Conservation (phyloP, 1,140 invertebrate species). For the Scylla paramamosain region DNA sequence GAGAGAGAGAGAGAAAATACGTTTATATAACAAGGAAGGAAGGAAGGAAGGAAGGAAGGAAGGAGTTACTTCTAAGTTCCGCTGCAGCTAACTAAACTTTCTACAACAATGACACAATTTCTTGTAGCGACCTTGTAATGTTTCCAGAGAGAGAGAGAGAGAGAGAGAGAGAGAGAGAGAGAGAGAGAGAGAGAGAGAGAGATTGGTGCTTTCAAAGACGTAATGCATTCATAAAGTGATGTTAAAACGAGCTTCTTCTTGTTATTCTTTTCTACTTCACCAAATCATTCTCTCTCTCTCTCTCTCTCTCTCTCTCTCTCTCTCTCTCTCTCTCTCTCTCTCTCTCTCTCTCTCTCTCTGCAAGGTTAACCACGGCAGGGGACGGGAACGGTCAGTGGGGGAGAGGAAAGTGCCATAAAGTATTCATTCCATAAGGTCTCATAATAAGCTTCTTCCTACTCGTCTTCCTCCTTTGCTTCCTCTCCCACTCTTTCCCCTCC, state of each 20-base stretch:
- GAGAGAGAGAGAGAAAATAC: conserved; percentile 3
- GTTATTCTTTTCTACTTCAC: too few species aligned
- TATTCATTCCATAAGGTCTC: too few species aligned
- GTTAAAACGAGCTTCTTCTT: too few species aligned
- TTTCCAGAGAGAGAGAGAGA: conserved; percentile 6
- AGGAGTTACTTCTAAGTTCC: neutral
- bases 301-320: conserved; percentile 3
- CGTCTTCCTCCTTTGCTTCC: too few species aligned
- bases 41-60: conserved; percentile 5
- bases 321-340: neutral
- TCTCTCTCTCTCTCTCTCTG: neutral
- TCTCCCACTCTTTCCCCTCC: too few species aligned
- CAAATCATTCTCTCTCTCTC: neutral
- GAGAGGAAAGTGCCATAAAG: too few species aligned
- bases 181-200: conserved; percentile 46
- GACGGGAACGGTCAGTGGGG: neutral
- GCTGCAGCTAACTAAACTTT: neutral
- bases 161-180: conserved; percentile 52
- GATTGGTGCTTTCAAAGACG: too few species aligned
- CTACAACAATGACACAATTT: too few species aligned
- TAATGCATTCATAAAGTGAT: too few species aligned
- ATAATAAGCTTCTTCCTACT: too few species aligned
- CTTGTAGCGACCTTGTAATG: too few species aligned
- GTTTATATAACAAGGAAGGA: too few species aligned
- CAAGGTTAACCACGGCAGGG: neutral